Evolutionary conservation across 2,888 invertebrate species (phyloP).

Genomic region (Podotricha telesiphe): DNA sequence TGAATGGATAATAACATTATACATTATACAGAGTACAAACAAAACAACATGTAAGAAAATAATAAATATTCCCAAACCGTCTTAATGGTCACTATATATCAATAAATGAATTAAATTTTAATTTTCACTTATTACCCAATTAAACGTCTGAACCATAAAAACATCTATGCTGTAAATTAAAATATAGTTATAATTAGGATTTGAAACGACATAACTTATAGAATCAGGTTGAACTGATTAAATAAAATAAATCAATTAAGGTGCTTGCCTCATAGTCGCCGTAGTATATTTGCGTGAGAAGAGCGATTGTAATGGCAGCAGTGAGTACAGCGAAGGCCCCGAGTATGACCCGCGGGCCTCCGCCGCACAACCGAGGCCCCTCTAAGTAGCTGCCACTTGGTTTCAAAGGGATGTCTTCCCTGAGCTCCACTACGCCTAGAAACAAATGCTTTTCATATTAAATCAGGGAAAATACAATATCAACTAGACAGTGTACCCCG

Average conservation of each 20-base stretch:
- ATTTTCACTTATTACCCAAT: too few species aligned
- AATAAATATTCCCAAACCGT: too few species aligned
- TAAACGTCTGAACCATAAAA: too few species aligned
- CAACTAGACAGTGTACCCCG: too few species aligned
- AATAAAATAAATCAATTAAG: neutral
- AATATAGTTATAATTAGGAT: too few species aligned
- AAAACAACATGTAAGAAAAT: too few species aligned
- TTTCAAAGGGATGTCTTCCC: conserved; percentile 84
- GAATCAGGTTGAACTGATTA: too few species aligned
- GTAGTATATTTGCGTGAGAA: conserved; percentile 88
- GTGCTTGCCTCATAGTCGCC: conserved; percentile 86
- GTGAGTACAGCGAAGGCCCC: conserved; percentile 86
- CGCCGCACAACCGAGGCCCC: conserved; percentile 49
- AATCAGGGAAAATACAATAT: too few species aligned
- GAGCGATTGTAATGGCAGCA: conserved; percentile 87
- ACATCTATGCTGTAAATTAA: too few species aligned
- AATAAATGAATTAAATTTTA: too few species aligned
- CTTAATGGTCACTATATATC: too few species aligned
- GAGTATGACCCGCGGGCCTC: conserved; percentile 86
- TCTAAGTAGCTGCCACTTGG: conserved; percentile 54
- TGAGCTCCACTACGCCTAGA: conserved; percentile 71
- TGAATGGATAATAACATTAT: conserved; percentile 18
- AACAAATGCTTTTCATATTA: neutral
- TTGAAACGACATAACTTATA: too few species aligned
- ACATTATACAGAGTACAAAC: neutral